Evolutionary conservation across 2,888 invertebrate species (phyloP).

Genomic region (Empis livida): DNA sequence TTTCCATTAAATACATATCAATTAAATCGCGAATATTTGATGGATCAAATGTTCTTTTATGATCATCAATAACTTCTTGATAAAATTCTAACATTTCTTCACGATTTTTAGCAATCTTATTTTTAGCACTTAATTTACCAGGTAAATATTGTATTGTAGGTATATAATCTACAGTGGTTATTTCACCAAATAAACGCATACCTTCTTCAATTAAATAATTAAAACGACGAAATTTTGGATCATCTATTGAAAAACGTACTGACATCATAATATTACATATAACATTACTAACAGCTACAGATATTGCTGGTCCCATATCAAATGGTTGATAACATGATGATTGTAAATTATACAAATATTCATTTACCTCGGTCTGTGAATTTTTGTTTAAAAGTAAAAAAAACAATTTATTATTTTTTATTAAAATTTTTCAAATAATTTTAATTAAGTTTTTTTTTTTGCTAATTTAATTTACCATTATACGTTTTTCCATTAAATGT

Average conservation of each 20-base stretch:
- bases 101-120: constrained; percentile 54
- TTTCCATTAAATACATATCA: constrained; percentile 75
- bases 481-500: constrained; percentile 69
- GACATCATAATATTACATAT: constrained; percentile 87
- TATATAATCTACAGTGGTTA: constrained; percentile 71
- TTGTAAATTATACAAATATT: constrained; percentile 53
- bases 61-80: constrained; percentile 70
- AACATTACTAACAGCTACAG: constrained; percentile 76
- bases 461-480: constrained; percentile 49
- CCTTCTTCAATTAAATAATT: constrained; percentile 85
- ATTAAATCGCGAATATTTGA: constrained; percentile 68
- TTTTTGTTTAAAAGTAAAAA: not conserved
- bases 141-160: constrained; percentile 59
- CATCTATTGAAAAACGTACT: constrained; percentile 66
- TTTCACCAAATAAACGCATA: constrained; percentile 72
- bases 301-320: constrained; percentile 61
- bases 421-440: no score
- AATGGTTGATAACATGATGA: constrained; percentile 52
- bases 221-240: constrained; percentile 62
- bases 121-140: constrained; percentile 47
- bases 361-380: constrained; percentile 57
- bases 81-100: constrained; percentile 76
- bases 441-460: not conserved
- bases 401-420: no score
- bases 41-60: constrained; percentile 60